phyloP scores from a whole-genome alignment of 2,888 invertebrate genomes.

The Campoletis raptor region DNA sequence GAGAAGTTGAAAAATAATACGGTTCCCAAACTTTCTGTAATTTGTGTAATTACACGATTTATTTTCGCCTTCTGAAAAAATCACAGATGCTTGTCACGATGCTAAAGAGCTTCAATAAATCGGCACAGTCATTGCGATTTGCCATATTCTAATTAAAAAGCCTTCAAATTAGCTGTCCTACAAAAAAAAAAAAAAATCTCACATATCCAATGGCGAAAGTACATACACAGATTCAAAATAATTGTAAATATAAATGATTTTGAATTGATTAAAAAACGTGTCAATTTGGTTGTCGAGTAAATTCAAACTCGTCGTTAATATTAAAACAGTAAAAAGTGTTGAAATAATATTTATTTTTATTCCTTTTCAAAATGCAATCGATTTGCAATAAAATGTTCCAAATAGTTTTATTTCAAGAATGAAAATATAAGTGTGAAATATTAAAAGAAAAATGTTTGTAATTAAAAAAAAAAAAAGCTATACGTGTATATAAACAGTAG shows the following conservation, averaged over 20 bases:
- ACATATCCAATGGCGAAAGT: constrained; percentile 11
- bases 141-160: not conserved
- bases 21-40: not conserved
- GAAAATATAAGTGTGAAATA: not conserved
- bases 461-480: not conserved
- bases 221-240: not conserved
- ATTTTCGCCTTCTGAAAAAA: not conserved
- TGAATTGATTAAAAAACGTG: not conserved
- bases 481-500: constrained; percentile 6
- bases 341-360: not conserved
- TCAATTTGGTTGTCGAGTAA: not conserved
- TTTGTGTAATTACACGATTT: not conserved
- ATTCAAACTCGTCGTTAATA: not conserved
- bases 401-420: not conserved
- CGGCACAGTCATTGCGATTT: not conserved
- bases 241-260: not conserved
- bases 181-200: not conserved
- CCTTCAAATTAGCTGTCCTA: not conserved
- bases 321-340: not conserved
- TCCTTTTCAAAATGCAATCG: not conserved
- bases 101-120: not conserved
- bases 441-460: not conserved
- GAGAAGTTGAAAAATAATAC: not conserved
- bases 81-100: not conserved
- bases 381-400: not conserved